Conservation (phyloP, 2,113 vertebrate species). For the Gymnarchus niloticus region DNA sequence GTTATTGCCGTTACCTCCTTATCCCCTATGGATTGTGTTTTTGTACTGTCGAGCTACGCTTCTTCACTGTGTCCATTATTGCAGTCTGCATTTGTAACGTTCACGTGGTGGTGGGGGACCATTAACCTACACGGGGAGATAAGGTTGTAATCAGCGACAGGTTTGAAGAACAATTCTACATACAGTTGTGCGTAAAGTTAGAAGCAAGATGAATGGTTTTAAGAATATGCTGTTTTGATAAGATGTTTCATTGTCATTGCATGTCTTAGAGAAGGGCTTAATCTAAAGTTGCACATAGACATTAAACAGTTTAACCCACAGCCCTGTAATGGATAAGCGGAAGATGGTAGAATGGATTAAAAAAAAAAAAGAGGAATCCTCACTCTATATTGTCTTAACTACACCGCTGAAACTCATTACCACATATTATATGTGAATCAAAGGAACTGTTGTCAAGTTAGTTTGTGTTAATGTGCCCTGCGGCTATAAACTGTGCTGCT, state of each 20-base stretch:
- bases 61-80: too few relatives aligned
- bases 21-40: neutral
- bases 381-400: neutral
- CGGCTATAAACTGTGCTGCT: neutral
- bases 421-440: neutral
- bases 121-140: too few relatives aligned
- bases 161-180: neutral
- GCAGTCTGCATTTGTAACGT: too few relatives aligned
- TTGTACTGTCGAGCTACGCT: too few relatives aligned
- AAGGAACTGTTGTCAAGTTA: neutral
- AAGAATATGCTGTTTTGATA: neutral
- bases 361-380: too few relatives aligned
- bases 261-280: neutral
- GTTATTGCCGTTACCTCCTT: neutral
- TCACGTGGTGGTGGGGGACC: too few relatives aligned
- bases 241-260: neutral
- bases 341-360: neutral
- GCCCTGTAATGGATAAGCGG: neutral
- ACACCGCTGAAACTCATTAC: neutral
- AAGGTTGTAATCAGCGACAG: too few relatives aligned
- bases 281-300: neutral
- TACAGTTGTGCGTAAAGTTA: neutral
- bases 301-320: neutral
- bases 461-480: neutral
- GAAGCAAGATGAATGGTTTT: neutral